Conservation (phyloP, 2,888 invertebrate species). For the Vesta saturnalis region DNA sequence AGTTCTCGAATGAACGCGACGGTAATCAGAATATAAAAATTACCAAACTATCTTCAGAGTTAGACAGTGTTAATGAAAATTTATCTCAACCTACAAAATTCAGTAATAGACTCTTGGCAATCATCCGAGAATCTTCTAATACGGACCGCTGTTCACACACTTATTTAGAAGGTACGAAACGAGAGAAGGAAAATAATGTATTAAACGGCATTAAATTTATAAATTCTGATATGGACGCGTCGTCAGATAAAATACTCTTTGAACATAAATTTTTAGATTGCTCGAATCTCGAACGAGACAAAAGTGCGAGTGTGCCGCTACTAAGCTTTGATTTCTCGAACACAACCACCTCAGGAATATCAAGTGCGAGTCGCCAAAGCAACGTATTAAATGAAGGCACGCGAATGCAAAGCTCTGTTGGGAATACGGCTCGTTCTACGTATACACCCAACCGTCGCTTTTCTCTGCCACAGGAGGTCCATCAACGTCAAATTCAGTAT, state of each 20-base stretch:
- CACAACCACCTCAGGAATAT: constrained; percentile 4
- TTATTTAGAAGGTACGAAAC: not conserved
- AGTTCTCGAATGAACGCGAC: constrained; percentile 60
- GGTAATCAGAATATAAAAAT: constrained; percentile 44
- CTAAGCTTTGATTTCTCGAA: constrained; percentile 18
- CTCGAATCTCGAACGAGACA: constrained; percentile 62
- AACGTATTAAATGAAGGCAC: constrained; percentile 27
- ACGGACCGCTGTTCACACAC: constrained; percentile 13
- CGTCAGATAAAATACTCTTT: not conserved
- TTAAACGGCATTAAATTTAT: not conserved
- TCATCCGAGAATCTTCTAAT: constrained; percentile 67
- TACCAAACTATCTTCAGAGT: constrained; percentile 34
- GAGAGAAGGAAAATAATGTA: not conserved
- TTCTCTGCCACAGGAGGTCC: constrained; percentile 73
- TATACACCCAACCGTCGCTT: constrained; percentile 59
- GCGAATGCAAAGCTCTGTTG: constrained; percentile 26
- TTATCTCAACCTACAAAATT: constrained; percentile 25
- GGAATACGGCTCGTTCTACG: constrained; percentile 24
- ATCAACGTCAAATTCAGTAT: constrained; percentile 72
- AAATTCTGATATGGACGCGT: not conserved
- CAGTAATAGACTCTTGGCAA: constrained; percentile 70
- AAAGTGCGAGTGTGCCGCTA: constrained; percentile 48
- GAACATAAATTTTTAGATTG: constrained; percentile 61
- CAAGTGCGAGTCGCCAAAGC: constrained; percentile 26
- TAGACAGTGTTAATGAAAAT: constrained; percentile 30